A percentile compares a stretch with the other conserved stretches of the same genome.
phyloP scores from a whole-genome alignment of 2,888 invertebrate species.

The Heliconius erato region DNA sequence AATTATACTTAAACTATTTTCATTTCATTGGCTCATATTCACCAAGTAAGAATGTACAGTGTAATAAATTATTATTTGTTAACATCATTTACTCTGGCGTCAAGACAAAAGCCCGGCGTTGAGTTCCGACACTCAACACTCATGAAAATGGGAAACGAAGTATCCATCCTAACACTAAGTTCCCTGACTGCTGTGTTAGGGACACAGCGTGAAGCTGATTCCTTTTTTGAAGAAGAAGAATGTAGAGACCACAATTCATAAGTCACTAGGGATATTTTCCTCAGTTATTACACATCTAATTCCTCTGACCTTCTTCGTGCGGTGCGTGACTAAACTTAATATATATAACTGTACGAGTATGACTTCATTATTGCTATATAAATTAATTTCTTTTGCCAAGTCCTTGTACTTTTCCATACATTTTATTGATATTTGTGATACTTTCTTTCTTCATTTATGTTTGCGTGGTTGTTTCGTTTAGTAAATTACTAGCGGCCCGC shows the following conservation, averaged over 20 bases:
- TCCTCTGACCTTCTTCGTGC: constrained; percentile 48
- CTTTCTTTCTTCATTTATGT: not conserved
- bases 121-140: no score
- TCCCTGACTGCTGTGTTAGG: no score
- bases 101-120: no score
- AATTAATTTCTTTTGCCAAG: constrained; percentile 32
- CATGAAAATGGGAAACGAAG: no score
- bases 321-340: constrained; percentile 50
- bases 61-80: no score
- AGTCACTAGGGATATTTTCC: constrained; percentile 39
- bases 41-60: not conserved
- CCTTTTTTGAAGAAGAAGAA: no score
- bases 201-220: no score
- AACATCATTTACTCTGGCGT: no score
- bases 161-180: no score
- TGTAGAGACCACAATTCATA: not conserved
- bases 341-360: constrained; percentile 29
- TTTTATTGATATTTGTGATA: constrained; percentile 14
- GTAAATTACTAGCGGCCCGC: not conserved
- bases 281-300: constrained; percentile 50
- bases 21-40: no score
- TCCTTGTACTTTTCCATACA: not conserved
- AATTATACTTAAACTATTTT: no score
- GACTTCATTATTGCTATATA: constrained; percentile 47
- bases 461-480: not conserved